Conservation (phyloP, 2,113 vertebrate species). For the Peromyscus leucopus region DNA sequence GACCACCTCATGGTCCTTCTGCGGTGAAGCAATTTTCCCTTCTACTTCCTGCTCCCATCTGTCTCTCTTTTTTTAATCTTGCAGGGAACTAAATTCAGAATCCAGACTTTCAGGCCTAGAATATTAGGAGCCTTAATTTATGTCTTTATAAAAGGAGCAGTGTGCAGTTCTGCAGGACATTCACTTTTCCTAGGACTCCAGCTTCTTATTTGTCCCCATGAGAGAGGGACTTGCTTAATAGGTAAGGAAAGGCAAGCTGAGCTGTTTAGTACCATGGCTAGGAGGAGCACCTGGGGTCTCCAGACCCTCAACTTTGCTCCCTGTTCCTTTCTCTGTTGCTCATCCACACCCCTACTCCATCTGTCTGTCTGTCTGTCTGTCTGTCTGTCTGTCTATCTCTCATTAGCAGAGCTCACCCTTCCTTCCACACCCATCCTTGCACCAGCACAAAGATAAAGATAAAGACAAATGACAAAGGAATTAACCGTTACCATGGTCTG, state of each 20-base stretch:
- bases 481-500: background rate
- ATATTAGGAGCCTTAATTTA: background rate
- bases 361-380: background rate
- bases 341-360: background rate
- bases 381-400: constrained; percentile 41
- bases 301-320: background rate
- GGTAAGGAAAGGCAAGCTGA: constrained; percentile 27
- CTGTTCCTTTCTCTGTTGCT: background rate
- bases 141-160: background rate
- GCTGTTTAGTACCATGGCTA: background rate
- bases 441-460: constrained; percentile 59
- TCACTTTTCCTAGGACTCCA: constrained; percentile 32
- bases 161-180: constrained; percentile 23
- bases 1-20: background rate
- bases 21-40: background rate
- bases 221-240: background rate
- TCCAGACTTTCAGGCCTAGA: constrained; percentile 30
- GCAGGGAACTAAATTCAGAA: constrained; percentile 43
- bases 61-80: background rate
- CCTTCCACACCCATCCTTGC: constrained; percentile 59
- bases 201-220: background rate
- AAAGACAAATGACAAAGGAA: constrained; percentile 31
- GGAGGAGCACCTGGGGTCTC: background rate
- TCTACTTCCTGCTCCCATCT: background rate
- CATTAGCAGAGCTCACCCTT: constrained; percentile 5